Conservation (phyloP, 2,888 invertebrate genomes). For the Eurois occulta region DNA sequence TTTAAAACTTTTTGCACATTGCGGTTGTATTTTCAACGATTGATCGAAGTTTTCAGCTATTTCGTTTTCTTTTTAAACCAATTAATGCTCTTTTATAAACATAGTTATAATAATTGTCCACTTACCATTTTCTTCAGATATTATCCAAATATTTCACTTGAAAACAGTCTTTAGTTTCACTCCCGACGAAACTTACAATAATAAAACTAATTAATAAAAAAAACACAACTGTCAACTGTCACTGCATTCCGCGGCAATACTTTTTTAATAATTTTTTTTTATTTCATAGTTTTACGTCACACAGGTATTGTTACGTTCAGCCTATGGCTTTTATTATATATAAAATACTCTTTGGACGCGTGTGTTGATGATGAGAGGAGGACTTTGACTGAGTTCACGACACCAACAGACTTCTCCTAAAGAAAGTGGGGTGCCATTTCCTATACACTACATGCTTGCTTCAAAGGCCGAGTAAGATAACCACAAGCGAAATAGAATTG, state of each 20-base stretch:
- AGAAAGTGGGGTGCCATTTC: conserved; percentile 68
- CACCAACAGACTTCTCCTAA: conserved; percentile 41
- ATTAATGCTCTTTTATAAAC: too few species aligned
- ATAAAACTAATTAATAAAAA: background rate
- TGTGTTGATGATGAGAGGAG: conserved; percentile 35
- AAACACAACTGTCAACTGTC: conserved; percentile 57
- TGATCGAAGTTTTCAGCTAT: too few species aligned
- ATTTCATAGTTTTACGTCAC: conserved; percentile 49
- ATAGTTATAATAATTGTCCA: background rate
- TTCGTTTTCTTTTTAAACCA: background rate
- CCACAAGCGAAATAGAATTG: conserved; percentile 14
- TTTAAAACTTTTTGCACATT: background rate
- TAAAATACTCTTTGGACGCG: conserved; percentile 43
- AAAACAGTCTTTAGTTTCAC: conserved; percentile 46
- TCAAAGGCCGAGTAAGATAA: conserved; percentile 32
- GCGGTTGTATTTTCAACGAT: background rate
- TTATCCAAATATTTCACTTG: conserved; percentile 53
- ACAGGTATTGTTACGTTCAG: conserved; percentile 22
- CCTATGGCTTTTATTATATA: conserved; percentile 14
- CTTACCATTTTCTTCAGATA: conserved; percentile 59
- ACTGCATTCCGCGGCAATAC: conserved; percentile 68
- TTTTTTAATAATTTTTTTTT: conserved; percentile 55
- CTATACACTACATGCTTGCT: conserved; percentile 45
- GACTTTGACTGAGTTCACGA: conserved; percentile 46
- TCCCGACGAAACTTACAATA: conserved; percentile 7